Percentiles rank a stretch among this genome's conserved stretches.
Conservation (phyloP, 1,140 invertebrate species). For the Drosophila repletoides region DNA sequence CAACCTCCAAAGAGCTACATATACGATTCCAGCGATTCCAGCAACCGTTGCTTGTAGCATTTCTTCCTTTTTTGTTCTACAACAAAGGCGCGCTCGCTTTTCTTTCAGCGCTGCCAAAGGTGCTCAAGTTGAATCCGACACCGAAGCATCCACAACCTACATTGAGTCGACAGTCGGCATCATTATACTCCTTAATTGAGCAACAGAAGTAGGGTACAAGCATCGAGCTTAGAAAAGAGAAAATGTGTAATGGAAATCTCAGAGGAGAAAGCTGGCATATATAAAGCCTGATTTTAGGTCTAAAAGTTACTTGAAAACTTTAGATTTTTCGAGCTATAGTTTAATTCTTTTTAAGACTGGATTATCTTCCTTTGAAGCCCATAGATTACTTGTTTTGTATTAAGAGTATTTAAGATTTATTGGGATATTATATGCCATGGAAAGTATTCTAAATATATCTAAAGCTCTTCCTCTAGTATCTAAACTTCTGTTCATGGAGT, state of each 20-base stretch:
- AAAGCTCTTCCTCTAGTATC: no score
- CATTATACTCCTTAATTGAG: conserved; percentile 7
- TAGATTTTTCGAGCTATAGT: no score
- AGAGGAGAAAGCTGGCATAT: no score
- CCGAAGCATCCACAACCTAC: conserved; percentile 16
- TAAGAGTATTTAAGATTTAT: background rate
- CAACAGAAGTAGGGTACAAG: background rate
- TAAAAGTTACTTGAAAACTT: no score
- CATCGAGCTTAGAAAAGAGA: background rate
- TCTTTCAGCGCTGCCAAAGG: conserved; percentile 36
- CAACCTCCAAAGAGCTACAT: conserved; percentile 30
- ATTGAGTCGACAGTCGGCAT: conserved; percentile 31
- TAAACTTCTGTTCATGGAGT: no score
- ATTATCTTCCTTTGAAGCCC: no score
- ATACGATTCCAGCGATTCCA: background rate
- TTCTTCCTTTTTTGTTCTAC: conserved; percentile 48
- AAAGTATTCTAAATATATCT: no score
- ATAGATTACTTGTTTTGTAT: no score
- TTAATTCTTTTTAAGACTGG: no score
- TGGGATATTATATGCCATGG: no score
- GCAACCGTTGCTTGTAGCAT: conserved; percentile 44
- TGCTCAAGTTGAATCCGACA: conserved; percentile 36
- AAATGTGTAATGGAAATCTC: background rate
- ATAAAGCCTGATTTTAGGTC: no score
- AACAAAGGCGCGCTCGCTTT: conserved; percentile 21